A percentile compares a stretch with the other conserved stretches of the same genome.
phyloP scores from a whole-genome alignment of 2,888 invertebrate species.

The Aradus depressus region DNA sequence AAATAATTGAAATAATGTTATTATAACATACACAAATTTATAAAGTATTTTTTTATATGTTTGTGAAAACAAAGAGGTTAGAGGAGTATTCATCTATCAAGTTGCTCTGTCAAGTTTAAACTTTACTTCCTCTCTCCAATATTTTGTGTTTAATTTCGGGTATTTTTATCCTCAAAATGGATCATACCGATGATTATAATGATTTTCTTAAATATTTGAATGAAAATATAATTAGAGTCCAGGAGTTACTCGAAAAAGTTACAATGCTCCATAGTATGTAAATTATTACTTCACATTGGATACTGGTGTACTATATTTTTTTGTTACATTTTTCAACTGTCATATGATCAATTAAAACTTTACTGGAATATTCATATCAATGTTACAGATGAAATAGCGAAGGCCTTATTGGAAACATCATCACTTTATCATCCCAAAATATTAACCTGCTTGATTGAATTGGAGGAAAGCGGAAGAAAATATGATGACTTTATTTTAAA shows the following conservation, averaged over 20 bases:
- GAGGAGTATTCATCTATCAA: no score
- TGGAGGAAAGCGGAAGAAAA: slow-evolving; percentile 1
- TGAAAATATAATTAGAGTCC: not conserved
- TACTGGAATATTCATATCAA: no score
- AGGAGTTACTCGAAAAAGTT: slow-evolving; percentile 12
- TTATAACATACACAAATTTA: not conserved
- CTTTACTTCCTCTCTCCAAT: no score
- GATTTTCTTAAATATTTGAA: slow-evolving; percentile 5
- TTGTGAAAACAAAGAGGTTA: no score
- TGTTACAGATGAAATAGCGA: slow-evolving; percentile 11
- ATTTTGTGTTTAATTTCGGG: no score
- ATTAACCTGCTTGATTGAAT: slow-evolving; percentile 2
- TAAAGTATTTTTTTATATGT: not conserved
- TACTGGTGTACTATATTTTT: not conserved
- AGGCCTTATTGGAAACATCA: slow-evolving; percentile 12
- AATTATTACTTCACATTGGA: not conserved
- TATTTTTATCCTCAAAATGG: no score
- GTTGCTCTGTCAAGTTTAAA: no score
- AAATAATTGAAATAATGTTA: not conserved
- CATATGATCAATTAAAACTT: no score
- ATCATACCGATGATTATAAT: slow-evolving; percentile 7
- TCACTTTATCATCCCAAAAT: slow-evolving; percentile 8
- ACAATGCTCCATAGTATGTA: slow-evolving; percentile 13
- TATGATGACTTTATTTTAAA: not conserved
- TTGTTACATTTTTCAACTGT: not conserved